A percentile compares a stretch with the other conserved stretches of the same genome.
phyloP scores from a whole-genome alignment of 1,140 invertebrate genomes.

The Drosophila virilis region DNA sequence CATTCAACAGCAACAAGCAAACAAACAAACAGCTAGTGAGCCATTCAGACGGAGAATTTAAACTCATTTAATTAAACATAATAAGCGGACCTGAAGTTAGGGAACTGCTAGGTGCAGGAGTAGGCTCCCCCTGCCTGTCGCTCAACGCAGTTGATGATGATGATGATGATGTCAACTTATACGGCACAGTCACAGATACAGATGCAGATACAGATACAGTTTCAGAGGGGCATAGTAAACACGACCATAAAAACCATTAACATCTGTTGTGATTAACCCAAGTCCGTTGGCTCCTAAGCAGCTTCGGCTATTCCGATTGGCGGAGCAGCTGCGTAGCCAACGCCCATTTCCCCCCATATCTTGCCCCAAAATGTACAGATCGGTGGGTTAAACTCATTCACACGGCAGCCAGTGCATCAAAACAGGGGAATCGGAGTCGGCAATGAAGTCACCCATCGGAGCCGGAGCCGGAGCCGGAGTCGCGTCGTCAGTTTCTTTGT shows the following conservation, averaged over 20 bases:
- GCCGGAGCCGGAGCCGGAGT: conserved; percentile 36
- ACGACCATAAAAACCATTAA: conserved; percentile 82
- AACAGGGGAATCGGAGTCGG: conserved; percentile 31
- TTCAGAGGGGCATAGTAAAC: conserved; percentile 58
- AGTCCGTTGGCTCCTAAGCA: conserved; percentile 51
- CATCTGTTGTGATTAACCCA: conserved; percentile 83
- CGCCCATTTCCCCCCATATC: neutral
- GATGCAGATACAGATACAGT: conserved; percentile 17
- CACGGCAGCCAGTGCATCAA: conserved; percentile 65
- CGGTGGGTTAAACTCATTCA: conserved; percentile 55
- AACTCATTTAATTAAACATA: conserved; percentile 53
- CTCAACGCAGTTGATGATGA: conserved; percentile 38
- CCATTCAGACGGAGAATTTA: conserved; percentile 33
- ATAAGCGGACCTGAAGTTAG: conserved; percentile 5
- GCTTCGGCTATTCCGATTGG: conserved; percentile 27
- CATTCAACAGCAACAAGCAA: conserved; percentile 61
- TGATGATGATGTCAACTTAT: conserved; percentile 75
- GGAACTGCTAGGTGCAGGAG: conserved; percentile 27
- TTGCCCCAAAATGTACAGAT: neutral
- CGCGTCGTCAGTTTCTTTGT: conserved; percentile 61
- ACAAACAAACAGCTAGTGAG: conserved; percentile 31
- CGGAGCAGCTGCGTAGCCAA: conserved; percentile 34
- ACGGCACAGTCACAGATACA: neutral
- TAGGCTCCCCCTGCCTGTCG: conserved; percentile 22
- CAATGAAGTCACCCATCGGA: conserved; percentile 6